A percentile compares a stretch with the other conserved stretches of the same genome.
These are phyloP conservation scores for Tachypleus tridentatus DNA, from an alignment of 1,140 invertebrate genomes.

Conservation along the genomic window DNA sequence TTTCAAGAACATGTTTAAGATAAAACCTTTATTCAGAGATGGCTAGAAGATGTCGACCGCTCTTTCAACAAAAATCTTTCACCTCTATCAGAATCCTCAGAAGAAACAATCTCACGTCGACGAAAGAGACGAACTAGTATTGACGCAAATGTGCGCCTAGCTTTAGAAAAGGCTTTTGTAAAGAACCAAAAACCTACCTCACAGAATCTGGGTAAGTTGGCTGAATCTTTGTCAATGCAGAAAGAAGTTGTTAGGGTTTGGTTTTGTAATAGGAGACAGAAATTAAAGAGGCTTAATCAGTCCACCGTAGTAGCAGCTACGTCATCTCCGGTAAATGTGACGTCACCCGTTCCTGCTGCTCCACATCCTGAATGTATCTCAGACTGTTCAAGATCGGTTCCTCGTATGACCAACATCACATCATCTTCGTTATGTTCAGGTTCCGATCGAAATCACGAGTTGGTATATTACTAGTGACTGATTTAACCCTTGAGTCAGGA, in stretches of 20 bases:
- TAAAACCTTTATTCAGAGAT: constrained; percentile 91
- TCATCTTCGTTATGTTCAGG: no score
- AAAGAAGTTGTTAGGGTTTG: constrained; percentile 48
- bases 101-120: constrained; percentile 75
- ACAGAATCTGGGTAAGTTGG: constrained; percentile 82
- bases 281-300: no score
- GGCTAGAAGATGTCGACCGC: constrained; percentile 90
- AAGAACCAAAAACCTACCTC: constrained; percentile 93
- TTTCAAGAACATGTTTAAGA: constrained; percentile 84
- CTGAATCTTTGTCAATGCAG: constrained; percentile 85
- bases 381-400: no score
- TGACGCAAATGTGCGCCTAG: constrained; percentile 80
- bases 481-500: no score
- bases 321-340: no score
- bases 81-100: constrained; percentile 54
- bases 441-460: no score
- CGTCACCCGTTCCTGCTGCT: no score
- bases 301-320: no score
- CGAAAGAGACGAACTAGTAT: constrained; percentile 96
- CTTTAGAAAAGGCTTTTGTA: constrained; percentile 84
- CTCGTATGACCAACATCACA: no score
- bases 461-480: no score
- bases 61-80: constrained; percentile 50
- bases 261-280: no score
- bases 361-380: no score